Base-by-base conservation (phyloP, 2,113 vertebrate genomes). In the Aegotheles bennettii region DNA sequence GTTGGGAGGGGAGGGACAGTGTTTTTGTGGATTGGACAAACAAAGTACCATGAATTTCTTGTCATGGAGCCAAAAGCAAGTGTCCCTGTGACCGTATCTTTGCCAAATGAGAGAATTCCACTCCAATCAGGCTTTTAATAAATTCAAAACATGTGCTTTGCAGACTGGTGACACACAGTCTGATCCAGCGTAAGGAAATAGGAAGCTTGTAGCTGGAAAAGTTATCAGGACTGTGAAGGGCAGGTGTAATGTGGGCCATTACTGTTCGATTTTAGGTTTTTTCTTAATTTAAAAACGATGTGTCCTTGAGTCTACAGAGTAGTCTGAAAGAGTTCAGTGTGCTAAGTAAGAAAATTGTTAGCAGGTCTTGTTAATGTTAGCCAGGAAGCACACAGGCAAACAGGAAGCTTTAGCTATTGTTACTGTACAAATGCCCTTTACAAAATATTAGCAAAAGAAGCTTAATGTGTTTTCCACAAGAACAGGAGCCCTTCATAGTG, bases 401-500 rank as follows among this genome's bases (percentile, higher is more conserved):
- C 97, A 97, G 96, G 97, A 97, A 96, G 92, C 90, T 57, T 92
- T 95, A 95, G 96, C 90, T 96, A 90, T 97, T 95, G 96, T 97
- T 98, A 87, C 94, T 95, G 89, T 92, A 80, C 82, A 94, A 94
- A 96, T 97, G 93, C 94, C 95, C 89, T 96, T 97, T 97, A 97
- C 85, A 96, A 96, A 97, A 98, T 94, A 93, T 60, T 90, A 97
- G 82, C 82, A 93, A 93, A 70, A 96, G 76, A 53, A 53, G 78
- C 96, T 89, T 97, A 79, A 93, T 79, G 84, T 92, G 73, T 91
- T 97, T 97, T 98, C 96, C 94, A 96, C 94, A 93, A 94, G 96
- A 87, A 96, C 92, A 82, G 95, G 87, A 80, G 67, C 79, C 92
- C 96, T 97, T 97, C 96, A 92, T 76, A 82, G 69, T 91, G 42